Evolutionary conservation across 2,888 invertebrate species (phyloP), one percentile per base, ranked within the genome.

Genomic region (Hydriomena furcata): DNA sequence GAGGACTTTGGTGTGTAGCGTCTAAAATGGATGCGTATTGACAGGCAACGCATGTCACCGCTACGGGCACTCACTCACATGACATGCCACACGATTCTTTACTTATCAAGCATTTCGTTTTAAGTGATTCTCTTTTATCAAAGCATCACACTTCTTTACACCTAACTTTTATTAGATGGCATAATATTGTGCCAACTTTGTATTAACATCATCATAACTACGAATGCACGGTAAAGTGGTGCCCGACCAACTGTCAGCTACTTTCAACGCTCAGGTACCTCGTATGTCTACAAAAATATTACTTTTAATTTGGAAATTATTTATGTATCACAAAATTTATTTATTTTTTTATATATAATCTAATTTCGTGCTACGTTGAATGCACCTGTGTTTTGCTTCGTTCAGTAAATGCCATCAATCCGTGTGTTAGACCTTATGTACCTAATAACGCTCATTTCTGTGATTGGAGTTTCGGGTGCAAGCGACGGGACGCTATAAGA

Each of bases 401-500:
- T 68, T 66, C 66, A 62, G 51, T 66, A 54, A 71, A 63, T 58
- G 68, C 65, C 64, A 65, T 60, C 61, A 34, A 20, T 31, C 27
- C 55, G 58, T 66, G 58, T 65, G 52, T 55, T 41, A 47, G 36
- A 56, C 41, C 45, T 36, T 52, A 55, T 59, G 61, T 56, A 60
- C 49, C 50, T 58, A 57, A 30, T 59, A 38, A 57, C 50, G 53
- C 58, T 64, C 55, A 54, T 55, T 57, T 55, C 49, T 51, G 55
- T 55, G 58, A 55, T 55, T 47, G 48, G 42, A 46, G 41, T 52
- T 49, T 42, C 50, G 53, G 58, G 59, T 65, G 76, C 75, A 73
- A 76, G 79, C 78, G 84, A 79, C 80, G 82, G 82, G 79, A 87
- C 81, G 82, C 82, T 82, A 23, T 46, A 73, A 93, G 92, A 94